Evolutionary conservation across 53 echinoderm and acorn worm genomes (phyloP).

Genomic region (Astropecten irregularis): DNA sequence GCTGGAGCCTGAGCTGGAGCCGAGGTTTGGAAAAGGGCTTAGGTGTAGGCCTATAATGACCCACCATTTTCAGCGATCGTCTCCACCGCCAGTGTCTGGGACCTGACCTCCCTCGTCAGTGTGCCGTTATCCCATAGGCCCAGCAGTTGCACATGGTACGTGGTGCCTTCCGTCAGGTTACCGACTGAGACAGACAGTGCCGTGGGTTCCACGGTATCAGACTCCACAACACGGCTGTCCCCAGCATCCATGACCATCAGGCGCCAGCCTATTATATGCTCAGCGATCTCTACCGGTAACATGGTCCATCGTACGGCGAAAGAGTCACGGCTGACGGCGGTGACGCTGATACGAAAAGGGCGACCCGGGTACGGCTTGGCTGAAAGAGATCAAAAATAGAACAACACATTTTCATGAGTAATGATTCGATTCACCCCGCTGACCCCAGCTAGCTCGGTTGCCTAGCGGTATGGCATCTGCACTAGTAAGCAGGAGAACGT

Average conservation of each 20-base stretch:
- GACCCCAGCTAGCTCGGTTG: too few species aligned
- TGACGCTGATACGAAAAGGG: constrained; percentile 71
- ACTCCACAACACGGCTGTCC: constrained; percentile 61
- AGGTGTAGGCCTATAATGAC: too few species aligned
- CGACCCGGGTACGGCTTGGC: constrained; percentile 86
- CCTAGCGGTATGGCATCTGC: too few species aligned
- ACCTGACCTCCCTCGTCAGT: constrained; percentile 84
- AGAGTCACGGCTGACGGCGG: constrained; percentile 47
- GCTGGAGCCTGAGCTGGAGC: too few species aligned
- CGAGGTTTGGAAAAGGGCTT: too few species aligned
- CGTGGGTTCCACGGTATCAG: constrained; percentile 70
- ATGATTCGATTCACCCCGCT: too few species aligned
- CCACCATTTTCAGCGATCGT: too few species aligned
- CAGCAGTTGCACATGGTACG: constrained; percentile 81
- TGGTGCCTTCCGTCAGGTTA: constrained; percentile 67
- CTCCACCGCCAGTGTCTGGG: constrained; percentile 71
- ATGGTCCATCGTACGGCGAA: constrained; percentile 71
- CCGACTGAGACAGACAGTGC: constrained; percentile 70
- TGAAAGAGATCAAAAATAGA: constrained; percentile 3
- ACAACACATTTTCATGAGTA: neutral
- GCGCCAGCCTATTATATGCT: constrained; percentile 83
- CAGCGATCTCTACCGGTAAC: constrained; percentile 71
- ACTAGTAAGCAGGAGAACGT: too few species aligned
- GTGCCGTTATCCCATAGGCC: constrained; percentile 95
- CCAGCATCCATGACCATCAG: constrained; percentile 70